Base-by-base conservation (phyloP, 2,797 vertebrate species). In the Hypotaenidia okinawae region DNA sequence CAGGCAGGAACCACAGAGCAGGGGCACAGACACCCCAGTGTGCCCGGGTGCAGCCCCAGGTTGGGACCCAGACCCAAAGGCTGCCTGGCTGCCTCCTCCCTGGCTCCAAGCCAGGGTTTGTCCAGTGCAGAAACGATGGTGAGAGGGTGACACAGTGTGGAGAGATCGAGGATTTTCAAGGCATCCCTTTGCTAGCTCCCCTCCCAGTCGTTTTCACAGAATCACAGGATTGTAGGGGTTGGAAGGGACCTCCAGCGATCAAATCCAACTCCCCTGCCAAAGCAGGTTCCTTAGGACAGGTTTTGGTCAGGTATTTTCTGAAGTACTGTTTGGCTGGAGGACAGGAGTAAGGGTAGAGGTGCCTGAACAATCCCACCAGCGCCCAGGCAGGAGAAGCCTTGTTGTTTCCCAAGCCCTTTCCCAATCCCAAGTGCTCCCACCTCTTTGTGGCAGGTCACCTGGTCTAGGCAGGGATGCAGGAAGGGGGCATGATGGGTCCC, bases 71-170 rank as follows among this genome's bases (percentile, higher is more conserved):
- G 16, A 7, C 11, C 10, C 54, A 39, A 30, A 16, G 58, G 64
- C 51, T 90, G 57, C 24, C 24, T 0, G 0, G 15, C 51, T 54
- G 22, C 13, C 1, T 76, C 52, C 32, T 64, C 32, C 27, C 16
- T 0, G 77, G 72, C 67, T 93, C 27, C 5, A 3, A 62, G 57
- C 51, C n/a, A 49, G 33, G 8, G 72, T 54, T 57, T 61, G 45
- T 69, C 41, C 32, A 24, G 45, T 6, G 19, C 8, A 13, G 37
- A 27, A 95, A 62, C 4, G 18, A 3, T 97, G 96, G 97, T 95
- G 90, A 90, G 95, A 97, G 95, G 87, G 95, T 94, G 95, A 96
- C 96, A 96, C 95, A 5, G 64, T 93, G 96, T 96, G 96, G 96
- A 94, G 61, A 95, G 91, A 95, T 19, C 0, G 4, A 90, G 95